Conservation (phyloP, 2,113 vertebrate species). For the Bagarius yarrelli region DNA sequence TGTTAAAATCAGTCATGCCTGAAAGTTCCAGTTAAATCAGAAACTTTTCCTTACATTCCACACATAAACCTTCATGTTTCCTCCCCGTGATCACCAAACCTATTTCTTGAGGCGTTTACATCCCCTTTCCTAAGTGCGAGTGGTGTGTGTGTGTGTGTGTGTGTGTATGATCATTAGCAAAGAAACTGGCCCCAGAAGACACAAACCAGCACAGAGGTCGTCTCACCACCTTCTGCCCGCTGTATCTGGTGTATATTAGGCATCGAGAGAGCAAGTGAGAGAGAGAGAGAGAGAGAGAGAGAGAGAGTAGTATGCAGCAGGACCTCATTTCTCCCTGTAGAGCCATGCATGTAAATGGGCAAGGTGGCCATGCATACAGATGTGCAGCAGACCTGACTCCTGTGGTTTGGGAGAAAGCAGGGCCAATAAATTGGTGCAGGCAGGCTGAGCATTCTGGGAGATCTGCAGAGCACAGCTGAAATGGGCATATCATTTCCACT, state of each 20-base stretch:
- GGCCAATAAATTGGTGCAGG: constrained; percentile 54
- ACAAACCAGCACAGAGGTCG: constrained; percentile 35
- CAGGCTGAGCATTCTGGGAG: constrained; percentile 50
- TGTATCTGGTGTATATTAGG: constrained; percentile 10
- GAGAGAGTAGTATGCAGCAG: not conserved
- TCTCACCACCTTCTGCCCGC: constrained; percentile 19
- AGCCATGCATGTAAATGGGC: constrained; percentile 50
- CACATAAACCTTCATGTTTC: not conserved
- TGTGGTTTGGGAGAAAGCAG: constrained; percentile 52
- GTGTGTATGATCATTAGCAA: constrained; percentile 40
- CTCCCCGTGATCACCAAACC: not conserved
- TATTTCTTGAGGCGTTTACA: not conserved
- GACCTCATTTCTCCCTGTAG: constrained; percentile 41
- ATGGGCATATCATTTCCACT: not conserved
- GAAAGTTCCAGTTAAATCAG: not conserved
- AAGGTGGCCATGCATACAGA: constrained; percentile 64
- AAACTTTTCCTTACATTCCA: not conserved
- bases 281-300: not conserved
- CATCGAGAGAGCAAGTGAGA: not conserved
- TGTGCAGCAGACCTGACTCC: constrained; percentile 45
- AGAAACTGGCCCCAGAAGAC: constrained; percentile 34
- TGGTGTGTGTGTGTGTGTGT: not conserved
- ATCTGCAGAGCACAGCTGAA: not conserved
- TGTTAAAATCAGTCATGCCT: not conserved
- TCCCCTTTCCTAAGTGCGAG: not conserved